Base-by-base conservation (phyloP, 2,113 vertebrate species). In the Phrynosoma blainvillii region DNA sequence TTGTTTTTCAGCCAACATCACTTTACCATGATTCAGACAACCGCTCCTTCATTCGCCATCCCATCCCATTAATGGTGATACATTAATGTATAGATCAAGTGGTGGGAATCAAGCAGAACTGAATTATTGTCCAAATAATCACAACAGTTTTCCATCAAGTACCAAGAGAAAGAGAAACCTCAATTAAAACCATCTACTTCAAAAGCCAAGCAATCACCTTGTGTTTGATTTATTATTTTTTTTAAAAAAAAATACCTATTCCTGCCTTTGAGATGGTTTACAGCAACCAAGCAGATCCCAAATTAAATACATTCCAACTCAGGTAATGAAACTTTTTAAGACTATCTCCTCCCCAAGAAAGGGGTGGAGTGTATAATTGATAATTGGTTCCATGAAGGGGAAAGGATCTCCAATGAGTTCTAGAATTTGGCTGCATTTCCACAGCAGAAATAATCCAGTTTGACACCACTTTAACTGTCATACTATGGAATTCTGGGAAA, bases 1-100 rank as follows among this genome's bases (percentile, higher is more conserved):
- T 92, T 84, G 62, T 90, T 88, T 76, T 75, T 85, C 82, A 27
- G 83, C 68, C 85, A 90, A 14, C 74, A 1, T 13, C 40, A 88
- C 62, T 75, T 87, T 56, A 82, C 8, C 7, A 36, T 92, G 27
- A 52, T 84, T 84, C 21, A 84, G 52, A 84, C n/a, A 40, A 9
- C 23, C 52, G 47, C 23, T 83, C 27, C 59, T 62, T 30, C 20
- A 20, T 42, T 36, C 14, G 32, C 13, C 18, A 18, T 62, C 4
- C 23, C 10, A 12, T 32, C 79, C 54, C 25, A 14, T 5, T 62
- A 76, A 23, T 27, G 32, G 7, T 79, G 52, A 62, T 62, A 30
- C 21, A n/a, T 84, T 84, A 78, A 32, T 75, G 52, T 36, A 74
- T 30, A 23, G 20, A 14, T 21, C 52, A 74, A 73, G 83, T 25